Conservation (phyloP, 2,113 vertebrate species). For the Prunella himalayana region DNA sequence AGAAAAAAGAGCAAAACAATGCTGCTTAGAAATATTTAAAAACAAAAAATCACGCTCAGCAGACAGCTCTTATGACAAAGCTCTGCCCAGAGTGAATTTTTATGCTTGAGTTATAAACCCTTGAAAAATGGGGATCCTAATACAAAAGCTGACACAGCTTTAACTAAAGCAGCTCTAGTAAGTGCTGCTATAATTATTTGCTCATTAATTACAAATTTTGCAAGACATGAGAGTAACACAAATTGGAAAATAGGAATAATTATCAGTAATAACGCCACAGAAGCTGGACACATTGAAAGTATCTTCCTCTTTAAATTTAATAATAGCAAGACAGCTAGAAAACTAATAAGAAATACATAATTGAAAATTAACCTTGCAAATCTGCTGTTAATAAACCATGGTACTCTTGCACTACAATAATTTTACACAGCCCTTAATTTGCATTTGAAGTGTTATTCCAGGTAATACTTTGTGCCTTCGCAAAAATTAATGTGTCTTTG, state of each 20-base stretch:
- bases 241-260: conserved; percentile 75
- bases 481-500: neutral
- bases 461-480: conserved; percentile 41
- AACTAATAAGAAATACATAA: conserved; percentile 74
- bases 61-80: conserved; percentile 13
- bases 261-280: conserved; percentile 61
- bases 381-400: conserved; percentile 67
- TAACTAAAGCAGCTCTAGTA: conserved; percentile 59
- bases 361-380: conserved; percentile 75
- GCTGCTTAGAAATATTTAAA: neutral
- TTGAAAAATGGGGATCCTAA: conserved; percentile 61
- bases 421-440: conserved; percentile 54
- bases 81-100: conserved; percentile 41
- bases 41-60: neutral
- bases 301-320: conserved; percentile 71
- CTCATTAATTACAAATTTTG: conserved; percentile 72
- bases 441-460: conserved; percentile 56
- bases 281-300: conserved; percentile 65
- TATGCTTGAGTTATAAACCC: conserved; percentile 64
- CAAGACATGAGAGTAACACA: conserved; percentile 70
- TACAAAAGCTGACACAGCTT: conserved; percentile 64
- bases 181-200: conserved; percentile 70
- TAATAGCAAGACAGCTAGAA: conserved; percentile 66
- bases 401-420: conserved; percentile 50
- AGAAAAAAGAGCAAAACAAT: neutral